Percentiles rank a stretch among this genome's conserved stretches.
Evolutionary conservation across 2,888 invertebrate genomes (phyloP).

Genomic region (Oxystoma pomonae): DNA sequence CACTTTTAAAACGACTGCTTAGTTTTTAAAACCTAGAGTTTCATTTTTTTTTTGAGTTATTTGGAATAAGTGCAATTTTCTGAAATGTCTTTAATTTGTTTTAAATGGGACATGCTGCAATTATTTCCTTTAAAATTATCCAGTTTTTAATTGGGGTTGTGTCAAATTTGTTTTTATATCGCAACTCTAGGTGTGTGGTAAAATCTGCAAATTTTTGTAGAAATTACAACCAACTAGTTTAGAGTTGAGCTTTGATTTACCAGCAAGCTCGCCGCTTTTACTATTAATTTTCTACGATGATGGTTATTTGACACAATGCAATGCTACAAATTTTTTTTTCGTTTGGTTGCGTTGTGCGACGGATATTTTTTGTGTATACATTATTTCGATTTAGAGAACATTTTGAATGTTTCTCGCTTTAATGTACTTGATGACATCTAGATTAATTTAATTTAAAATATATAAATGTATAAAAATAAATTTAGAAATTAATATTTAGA

Average conservation of each 20-base stretch:
- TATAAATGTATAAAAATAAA: slow-evolving; percentile 48
- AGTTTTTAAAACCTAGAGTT: slow-evolving; percentile 39
- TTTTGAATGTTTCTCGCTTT: slow-evolving; percentile 41
- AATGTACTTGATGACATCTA: slow-evolving; percentile 41
- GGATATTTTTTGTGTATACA: too few relatives aligned
- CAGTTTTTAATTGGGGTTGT: slow-evolving; percentile 4
- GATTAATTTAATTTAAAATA: slow-evolving; percentile 40
- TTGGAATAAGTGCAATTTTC: slow-evolving; percentile 48
- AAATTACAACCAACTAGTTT: too few relatives aligned
- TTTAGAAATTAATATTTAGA: slow-evolving; percentile 47
- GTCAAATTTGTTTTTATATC: too few relatives aligned
- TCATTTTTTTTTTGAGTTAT: slow-evolving; percentile 39
- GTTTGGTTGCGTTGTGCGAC: too few relatives aligned
- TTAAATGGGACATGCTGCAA: slow-evolving; percentile 21
- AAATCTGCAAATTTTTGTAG: too few relatives aligned
- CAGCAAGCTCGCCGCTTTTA: too few relatives aligned
- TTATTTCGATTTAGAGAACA: slow-evolving; percentile 29
- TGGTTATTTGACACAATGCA: too few relatives aligned
- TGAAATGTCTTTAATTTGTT: slow-evolving; percentile 29
- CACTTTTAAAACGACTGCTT: slow-evolving; percentile 39
- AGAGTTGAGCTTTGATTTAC: too few relatives aligned
- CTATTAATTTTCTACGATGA: too few relatives aligned
- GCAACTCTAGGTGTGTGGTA: too few relatives aligned
- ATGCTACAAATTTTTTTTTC: too few relatives aligned
- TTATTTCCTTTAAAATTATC: slow-evolving; percentile 6